phyloP scores from a whole-genome alignment of 2,797 vertebrate species.

The Arctocebus calabarensis region DNA sequence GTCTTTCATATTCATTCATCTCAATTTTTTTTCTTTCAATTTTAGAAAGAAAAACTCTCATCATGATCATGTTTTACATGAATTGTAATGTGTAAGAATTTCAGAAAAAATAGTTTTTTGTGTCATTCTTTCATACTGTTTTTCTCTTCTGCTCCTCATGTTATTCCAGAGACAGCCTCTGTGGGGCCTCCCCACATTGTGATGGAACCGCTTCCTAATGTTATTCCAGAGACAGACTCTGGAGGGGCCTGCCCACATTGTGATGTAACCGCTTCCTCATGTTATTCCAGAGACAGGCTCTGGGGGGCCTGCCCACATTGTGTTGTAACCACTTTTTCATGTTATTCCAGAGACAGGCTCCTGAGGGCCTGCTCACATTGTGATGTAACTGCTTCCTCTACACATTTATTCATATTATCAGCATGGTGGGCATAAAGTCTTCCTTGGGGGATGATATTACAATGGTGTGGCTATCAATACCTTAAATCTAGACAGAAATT shows the following conservation, averaged over 20 bases:
- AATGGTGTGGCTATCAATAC: not conserved
- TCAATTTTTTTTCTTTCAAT: not conserved
- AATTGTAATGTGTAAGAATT: not conserved
- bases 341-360: not conserved
- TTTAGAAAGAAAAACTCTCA: no score
- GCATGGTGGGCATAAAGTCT: not conserved
- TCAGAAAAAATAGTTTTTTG: not conserved
- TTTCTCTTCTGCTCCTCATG: not conserved
- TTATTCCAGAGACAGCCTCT: not conserved
- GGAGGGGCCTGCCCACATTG: not conserved
- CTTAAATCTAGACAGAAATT: not conserved
- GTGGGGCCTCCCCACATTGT: not conserved
- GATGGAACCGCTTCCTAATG: not conserved
- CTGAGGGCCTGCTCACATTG: not conserved
- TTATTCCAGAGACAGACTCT: not conserved
- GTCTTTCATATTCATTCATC: not conserved
- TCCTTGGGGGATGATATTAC: not conserved
- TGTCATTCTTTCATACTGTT: not conserved
- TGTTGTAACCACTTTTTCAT: not conserved
- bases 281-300: not conserved
- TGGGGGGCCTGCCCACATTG: not conserved
- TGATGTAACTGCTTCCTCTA: not conserved
- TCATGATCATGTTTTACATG: not conserved
- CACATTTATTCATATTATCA: not conserved
- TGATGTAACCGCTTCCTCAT: not conserved